phyloP scores from a whole-genome alignment of 2,888 invertebrate genomes.

The Leptopilina syphax region DNA sequence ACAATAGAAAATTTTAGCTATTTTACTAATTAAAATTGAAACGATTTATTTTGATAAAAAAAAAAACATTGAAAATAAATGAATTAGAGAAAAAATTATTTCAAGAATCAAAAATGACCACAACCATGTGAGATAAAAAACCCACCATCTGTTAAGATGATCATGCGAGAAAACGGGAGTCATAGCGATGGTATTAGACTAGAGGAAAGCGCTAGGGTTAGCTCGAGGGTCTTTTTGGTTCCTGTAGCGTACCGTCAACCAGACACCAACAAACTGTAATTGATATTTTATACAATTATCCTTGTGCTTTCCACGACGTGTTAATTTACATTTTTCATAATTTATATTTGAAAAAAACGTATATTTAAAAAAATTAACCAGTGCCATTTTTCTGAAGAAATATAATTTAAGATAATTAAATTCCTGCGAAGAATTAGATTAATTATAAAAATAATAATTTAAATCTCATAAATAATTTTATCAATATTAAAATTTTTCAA shows the following conservation, averaged over 20 bases:
- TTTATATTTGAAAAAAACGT: background rate
- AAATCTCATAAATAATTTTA: too few species aligned
- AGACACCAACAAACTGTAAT: conserved; percentile 96
- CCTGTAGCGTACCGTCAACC: conserved; percentile 97
- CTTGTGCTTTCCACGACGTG: background rate
- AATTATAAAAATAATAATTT: too few species aligned
- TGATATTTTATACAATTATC: conserved; percentile 46
- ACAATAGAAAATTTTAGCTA: too few species aligned
- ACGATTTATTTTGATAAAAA: too few species aligned
- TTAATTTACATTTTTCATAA: background rate
- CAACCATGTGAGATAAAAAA: conserved; percentile 60
- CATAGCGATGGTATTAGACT: conserved; percentile 80
- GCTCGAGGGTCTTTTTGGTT: conserved; percentile 99
- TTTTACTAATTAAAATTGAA: too few species aligned
- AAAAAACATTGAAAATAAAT: background rate
- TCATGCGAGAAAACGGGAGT: conserved; percentile 73
- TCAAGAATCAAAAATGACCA: conserved; percentile 44
- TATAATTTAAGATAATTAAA: too few species aligned
- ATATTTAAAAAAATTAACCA: background rate
- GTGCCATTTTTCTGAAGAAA: too few species aligned
- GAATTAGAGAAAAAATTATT: background rate
- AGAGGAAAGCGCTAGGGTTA: conserved; percentile 98
- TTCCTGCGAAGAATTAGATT: too few species aligned
- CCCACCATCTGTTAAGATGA: conserved; percentile 74
- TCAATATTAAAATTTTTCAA: too few species aligned